phyloP scores from a whole-genome alignment of 2,113 vertebrate species.

The Pelecanoides urinatrix region DNA sequence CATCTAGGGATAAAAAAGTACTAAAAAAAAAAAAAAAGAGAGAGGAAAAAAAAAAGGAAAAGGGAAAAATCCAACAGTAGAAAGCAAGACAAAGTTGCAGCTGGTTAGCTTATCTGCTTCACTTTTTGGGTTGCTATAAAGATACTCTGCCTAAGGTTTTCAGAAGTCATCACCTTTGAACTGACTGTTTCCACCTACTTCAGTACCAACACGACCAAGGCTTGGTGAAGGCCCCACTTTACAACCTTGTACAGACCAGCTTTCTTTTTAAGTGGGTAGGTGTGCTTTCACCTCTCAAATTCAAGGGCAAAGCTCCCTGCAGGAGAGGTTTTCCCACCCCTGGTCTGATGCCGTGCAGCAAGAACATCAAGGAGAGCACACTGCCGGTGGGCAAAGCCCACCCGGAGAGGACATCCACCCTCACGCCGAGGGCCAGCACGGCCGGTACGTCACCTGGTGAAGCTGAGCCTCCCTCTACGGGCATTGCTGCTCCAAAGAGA shows the following conservation, averaged over 20 bases:
- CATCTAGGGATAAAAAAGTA: not conserved
- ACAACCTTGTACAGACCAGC: not conserved
- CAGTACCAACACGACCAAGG: not conserved
- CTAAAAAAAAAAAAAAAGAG: not conserved
- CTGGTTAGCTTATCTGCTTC: not conserved
- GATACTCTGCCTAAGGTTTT: not conserved
- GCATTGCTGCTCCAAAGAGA: not conserved
- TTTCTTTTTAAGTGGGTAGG: not conserved
- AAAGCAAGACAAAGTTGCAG: not conserved
- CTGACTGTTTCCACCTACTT: not conserved
- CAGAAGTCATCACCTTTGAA: not conserved
- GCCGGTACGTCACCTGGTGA: not conserved
- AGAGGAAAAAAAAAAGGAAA: not conserved
- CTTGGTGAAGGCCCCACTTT: not conserved
- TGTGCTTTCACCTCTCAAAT: not conserved
- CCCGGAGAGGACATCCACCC: not conserved
- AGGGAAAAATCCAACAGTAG: not conserved
- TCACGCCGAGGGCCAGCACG: accelerated
- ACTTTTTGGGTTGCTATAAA: not conserved
- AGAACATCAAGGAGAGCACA: not conserved
- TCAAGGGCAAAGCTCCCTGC: not conserved
- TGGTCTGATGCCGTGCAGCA: not conserved
- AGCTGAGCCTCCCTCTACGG: not conserved
- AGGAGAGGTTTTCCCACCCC: not conserved
- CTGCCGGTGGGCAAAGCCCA: not conserved